Percentiles rank a stretch among this genome's conserved stretches.
These are phyloP conservation scores for Zaprionus ghesquierei DNA, from an alignment of 1,140 invertebrate species.

Conservation along the genomic window DNA sequence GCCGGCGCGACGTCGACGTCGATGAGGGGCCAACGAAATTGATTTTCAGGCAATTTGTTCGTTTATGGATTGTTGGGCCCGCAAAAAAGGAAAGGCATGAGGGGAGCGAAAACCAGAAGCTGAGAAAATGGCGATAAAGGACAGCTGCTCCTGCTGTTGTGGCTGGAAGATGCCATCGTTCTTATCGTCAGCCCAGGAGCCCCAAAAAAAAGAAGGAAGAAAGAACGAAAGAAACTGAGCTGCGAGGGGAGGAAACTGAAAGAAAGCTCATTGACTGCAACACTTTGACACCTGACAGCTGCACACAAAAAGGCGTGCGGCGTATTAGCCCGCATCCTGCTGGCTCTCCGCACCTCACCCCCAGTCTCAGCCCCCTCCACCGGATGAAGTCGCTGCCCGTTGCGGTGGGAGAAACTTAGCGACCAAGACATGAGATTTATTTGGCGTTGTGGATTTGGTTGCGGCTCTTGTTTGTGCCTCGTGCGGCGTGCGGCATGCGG, in stretches of 20 bases:
- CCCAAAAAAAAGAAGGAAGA: constrained; percentile 36
- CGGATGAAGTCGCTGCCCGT: neutral
- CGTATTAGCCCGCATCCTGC: constrained; percentile 30
- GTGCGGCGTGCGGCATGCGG: neutral
- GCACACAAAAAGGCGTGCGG: constrained; percentile 56
- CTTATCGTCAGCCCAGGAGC: constrained; percentile 51
- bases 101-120: neutral
- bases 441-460: constrained; percentile 48
- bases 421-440: constrained; percentile 50
- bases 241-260: neutral
- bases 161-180: constrained; percentile 42
- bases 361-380: neutral
- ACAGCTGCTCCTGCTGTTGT: constrained; percentile 53
- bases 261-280: constrained; percentile 63
- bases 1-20: constrained; percentile 18
- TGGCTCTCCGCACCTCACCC: neutral
- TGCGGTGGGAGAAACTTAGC: constrained; percentile 37
- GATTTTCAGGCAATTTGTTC: constrained; percentile 68
- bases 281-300: constrained; percentile 66
- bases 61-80: constrained; percentile 60
- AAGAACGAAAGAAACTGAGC: neutral
- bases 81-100: neutral
- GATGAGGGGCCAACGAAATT: constrained; percentile 62
- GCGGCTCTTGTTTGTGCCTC: constrained; percentile 17
- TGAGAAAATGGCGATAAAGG: constrained; percentile 50